Percentiles rank a stretch among this genome's conserved stretches.
Conservation (phyloP, 2,113 vertebrate species). For the Silurus meridionalis region DNA sequence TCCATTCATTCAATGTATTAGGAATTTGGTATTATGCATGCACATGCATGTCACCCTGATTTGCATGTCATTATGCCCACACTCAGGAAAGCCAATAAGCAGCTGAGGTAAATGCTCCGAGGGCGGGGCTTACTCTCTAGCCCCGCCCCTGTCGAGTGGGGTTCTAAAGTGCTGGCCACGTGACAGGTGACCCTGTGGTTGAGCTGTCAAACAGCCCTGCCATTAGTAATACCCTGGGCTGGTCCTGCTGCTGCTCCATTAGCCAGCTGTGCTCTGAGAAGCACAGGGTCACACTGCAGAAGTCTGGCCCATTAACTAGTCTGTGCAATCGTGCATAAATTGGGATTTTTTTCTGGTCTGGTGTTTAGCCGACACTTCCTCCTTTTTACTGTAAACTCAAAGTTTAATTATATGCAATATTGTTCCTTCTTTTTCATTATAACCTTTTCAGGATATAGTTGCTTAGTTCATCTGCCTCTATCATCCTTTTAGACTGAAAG, state of each 20-base stretch:
- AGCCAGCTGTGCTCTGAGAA: slow-evolving; percentile 21
- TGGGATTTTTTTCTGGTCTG: not conserved
- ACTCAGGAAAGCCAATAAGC: not conserved
- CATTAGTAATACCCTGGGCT: slow-evolving; percentile 16
- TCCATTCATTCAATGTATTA: too few species aligned
- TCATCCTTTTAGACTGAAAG: not conserved
- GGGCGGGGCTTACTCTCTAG: not conserved
- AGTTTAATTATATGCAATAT: not conserved
- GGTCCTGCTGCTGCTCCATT: slow-evolving; percentile 19
- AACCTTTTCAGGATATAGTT: not conserved
- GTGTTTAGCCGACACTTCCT: not conserved
- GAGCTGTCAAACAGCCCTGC: slow-evolving; percentile 29
- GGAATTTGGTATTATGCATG: too few species aligned
- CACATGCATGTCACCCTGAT: not conserved
- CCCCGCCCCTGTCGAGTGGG: not conserved
- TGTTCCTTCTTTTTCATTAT: not conserved
- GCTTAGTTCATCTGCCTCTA: not conserved
- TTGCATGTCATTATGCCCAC: not conserved
- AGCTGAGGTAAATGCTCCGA: not conserved
- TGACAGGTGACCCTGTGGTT: slow-evolving; percentile 46
- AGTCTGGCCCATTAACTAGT: not conserved
- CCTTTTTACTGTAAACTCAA: not conserved
- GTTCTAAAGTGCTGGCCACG: not conserved
- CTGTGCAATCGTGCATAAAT: not conserved
- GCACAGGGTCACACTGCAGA: not conserved